A percentile compares a stretch with the other conserved stretches of the same genome.
Evolutionary conservation across 2,888 invertebrate species (phyloP).

Genomic region (Tipula confusa): DNA sequence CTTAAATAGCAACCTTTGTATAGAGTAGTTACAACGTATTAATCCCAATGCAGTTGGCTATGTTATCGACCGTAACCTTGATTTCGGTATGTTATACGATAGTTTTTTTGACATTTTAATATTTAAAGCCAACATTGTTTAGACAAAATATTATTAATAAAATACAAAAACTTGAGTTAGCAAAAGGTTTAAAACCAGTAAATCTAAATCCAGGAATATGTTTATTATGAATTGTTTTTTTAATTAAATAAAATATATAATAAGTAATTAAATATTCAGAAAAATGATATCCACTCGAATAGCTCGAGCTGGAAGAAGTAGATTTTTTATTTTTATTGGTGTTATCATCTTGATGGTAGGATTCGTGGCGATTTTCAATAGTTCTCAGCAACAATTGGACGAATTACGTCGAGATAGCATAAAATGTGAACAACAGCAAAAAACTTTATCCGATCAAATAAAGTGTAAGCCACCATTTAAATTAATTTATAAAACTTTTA

Average conservation of each 20-base stretch:
- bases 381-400: conserved; percentile 56
- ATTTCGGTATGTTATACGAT: not conserved
- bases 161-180: not conserved
- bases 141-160: not conserved
- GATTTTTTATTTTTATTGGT: conserved; percentile 55
- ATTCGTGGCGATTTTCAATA: conserved; percentile 57
- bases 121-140: not conserved
- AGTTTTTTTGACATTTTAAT: not conserved
- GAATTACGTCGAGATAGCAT: conserved; percentile 53
- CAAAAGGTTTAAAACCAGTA: not conserved
- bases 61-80: not conserved
- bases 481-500: not conserved
- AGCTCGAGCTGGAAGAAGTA: conserved; percentile 56
- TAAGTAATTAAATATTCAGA: not conserved
- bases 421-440: conserved; percentile 57
- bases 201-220: not conserved
- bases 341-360: conserved; percentile 52
- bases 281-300: conserved; percentile 54
- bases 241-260: not conserved
- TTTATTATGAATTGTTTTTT: not conserved
- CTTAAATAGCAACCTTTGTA: too few species aligned
- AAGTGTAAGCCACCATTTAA: conserved; percentile 51
- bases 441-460: conserved; percentile 55
- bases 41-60: not conserved
- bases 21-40: too few species aligned